Evolutionary conservation across 2,113 vertebrate genomes (phyloP).

Genomic region (Apteryx mantelli): DNA sequence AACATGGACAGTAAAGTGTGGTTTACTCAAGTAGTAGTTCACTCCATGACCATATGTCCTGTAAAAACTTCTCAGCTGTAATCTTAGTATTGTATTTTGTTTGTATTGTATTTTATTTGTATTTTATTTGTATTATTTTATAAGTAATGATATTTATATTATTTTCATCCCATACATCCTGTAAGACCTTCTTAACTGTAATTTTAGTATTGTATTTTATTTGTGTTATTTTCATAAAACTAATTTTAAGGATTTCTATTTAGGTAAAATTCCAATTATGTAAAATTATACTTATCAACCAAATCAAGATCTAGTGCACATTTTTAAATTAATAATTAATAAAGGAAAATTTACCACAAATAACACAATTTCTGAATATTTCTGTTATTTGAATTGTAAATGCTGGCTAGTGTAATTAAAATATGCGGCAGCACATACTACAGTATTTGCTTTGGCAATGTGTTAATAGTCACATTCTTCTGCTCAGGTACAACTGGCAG

Average conservation of each 20-base stretch:
- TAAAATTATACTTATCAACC: not conserved
- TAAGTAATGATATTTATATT: not conserved
- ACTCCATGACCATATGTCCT: not conserved
- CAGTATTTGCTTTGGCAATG: not conserved
- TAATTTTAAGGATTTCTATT: not conserved
- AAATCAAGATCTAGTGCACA: not conserved
- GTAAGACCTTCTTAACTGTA: no score
- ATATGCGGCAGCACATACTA: not conserved
- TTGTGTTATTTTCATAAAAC: not conserved
- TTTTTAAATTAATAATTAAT: not conserved
- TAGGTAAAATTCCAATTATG: not conserved
- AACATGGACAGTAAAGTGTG: not conserved
- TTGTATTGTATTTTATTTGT: no score
- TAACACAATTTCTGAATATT: not conserved
- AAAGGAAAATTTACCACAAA: not conserved
- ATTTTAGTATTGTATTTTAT: no score
- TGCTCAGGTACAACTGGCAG: not conserved
- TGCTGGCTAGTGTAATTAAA: not conserved
- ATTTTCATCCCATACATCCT: not conserved
- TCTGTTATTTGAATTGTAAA: not conserved
- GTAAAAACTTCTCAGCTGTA: no score
- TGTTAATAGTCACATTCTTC: not conserved
- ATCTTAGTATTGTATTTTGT: no score
- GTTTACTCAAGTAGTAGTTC: not conserved
- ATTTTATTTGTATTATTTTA: not conserved